Base-by-base conservation (phyloP, 2,113 vertebrate species). In the Triplophysa rosa region DNA sequence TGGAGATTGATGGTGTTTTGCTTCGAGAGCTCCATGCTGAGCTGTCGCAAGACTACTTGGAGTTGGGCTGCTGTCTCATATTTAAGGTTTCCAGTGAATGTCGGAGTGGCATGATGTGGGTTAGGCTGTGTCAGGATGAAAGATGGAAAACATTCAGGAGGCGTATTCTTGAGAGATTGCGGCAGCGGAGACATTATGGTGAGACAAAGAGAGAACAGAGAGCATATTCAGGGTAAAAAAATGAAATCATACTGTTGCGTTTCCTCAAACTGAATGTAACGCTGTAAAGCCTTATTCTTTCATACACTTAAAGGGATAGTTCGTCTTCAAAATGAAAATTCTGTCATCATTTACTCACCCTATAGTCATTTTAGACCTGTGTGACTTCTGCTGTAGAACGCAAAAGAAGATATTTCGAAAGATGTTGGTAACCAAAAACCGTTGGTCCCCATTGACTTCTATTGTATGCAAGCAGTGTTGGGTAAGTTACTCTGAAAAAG, bases 21-120 rank as follows among this genome's bases (percentile, higher is more conserved):
- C 42, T 29, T 63, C 9, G 37, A 73, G 13, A 42, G n/a, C 6
- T 19, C 52, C 17, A 56, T 8, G 17, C 16, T n/a, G 17, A 56
- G 19, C 2, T 29, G 59, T 59, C 8, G 26, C 3, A 10, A 33
- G 0, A 16, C 10, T 19, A 7, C 52, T 1, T 4, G 17, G 11
- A n/a, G 58, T n/a, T 74, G 71, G 17, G 33, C 58, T 29, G 29
- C n/a, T 76, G n/a, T 65, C 24, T 65, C 17, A 65, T 45, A 64
- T 33, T 11, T 33, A 11, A 16, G 62, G 14, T 33, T n/a, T 73
- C 40, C 40, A n/a, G 59, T n/a, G 24, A 64, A n/a, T 56, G 17
- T 56, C 19, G 2, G 19, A 56, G 54, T 9, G 26, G 1, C 45
- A 65, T 21, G 11, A 17, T 63, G 61, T 23, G 24, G 11, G 21